These are phyloP conservation scores for Tapera naevia DNA, from an alignment of 2,797 vertebrate genomes.

Conservation along the genomic window DNA sequence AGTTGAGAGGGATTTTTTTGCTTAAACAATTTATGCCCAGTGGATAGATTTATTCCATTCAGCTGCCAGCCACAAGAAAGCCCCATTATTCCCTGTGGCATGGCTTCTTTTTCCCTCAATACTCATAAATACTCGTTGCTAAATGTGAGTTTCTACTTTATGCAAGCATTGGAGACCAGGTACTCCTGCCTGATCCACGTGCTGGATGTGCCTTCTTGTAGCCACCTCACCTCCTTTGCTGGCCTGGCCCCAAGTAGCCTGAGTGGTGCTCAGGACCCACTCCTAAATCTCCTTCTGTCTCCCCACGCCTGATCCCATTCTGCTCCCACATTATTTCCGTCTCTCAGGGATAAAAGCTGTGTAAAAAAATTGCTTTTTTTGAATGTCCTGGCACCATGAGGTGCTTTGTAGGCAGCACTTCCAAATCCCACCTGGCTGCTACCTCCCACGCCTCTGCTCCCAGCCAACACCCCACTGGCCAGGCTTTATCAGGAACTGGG, in stretches of 20 bases:
- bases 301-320: not conserved
- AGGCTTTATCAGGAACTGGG: not conserved
- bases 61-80: conserved; percentile 55
- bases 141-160: conserved; percentile 16
- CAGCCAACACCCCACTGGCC: not conserved
- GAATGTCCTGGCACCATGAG: not conserved
- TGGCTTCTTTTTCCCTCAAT: not conserved
- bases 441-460: not conserved
- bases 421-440: not conserved
- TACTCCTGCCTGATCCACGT: not conserved
- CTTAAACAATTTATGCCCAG: conserved; percentile 66
- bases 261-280: not conserved
- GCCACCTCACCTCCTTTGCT: not conserved
- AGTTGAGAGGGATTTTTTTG: conserved; percentile 54
- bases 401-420: not conserved
- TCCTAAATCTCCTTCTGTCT: not conserved
- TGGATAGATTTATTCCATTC: conserved; percentile 50
- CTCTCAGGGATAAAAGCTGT: not conserved
- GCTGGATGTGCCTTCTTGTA: not conserved
- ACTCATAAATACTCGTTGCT: conserved; percentile 43
- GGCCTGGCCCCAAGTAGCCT: not conserved
- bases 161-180: not conserved
- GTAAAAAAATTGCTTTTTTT: not conserved
- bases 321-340: not conserved
- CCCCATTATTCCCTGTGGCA: conserved; percentile 47